A percentile compares a stretch with the other conserved stretches of the same genome.
These are phyloP conservation scores for Acrocephalus arundinaceus DNA, from an alignment of 2,113 vertebrate genomes.

Conservation along the genomic window DNA sequence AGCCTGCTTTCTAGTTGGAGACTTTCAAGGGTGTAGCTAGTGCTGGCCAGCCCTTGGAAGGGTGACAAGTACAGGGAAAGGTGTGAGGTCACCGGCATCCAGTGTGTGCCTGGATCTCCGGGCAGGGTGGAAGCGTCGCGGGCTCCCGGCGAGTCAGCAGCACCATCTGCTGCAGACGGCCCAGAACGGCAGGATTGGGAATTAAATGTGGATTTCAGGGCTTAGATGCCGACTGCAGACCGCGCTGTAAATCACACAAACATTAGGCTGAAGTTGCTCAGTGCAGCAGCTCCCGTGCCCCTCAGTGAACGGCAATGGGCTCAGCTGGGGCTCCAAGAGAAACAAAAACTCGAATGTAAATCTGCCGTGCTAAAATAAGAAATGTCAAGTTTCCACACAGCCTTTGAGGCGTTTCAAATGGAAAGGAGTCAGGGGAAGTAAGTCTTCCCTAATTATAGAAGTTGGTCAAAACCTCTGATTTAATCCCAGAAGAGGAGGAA, in stretches of 20 bases:
- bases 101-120: rapidly evolving
- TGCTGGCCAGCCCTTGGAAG: background rate
- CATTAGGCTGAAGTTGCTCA: rapidly evolving
- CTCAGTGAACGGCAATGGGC: background rate
- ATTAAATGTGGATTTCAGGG: background rate
- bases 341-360: background rate
- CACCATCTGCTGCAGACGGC: constrained; percentile 40
- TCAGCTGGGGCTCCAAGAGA: background rate
- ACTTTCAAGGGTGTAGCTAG: background rate
- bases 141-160: background rate
- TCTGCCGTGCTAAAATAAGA: background rate
- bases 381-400: background rate
- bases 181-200: background rate
- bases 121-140: rapidly evolving
- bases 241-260: background rate
- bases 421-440: background rate
- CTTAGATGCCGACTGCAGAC: background rate
- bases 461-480: background rate
- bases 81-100: rapidly evolving
- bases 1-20: background rate
- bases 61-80: rapidly evolving
- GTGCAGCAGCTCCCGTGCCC: background rate
- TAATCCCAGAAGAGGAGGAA: background rate
- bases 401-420: background rate
- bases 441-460: background rate